These are phyloP conservation scores for Agrenia bidenticulata DNA, from an alignment of 2,888 invertebrate genomes.

Conservation along the genomic window DNA sequence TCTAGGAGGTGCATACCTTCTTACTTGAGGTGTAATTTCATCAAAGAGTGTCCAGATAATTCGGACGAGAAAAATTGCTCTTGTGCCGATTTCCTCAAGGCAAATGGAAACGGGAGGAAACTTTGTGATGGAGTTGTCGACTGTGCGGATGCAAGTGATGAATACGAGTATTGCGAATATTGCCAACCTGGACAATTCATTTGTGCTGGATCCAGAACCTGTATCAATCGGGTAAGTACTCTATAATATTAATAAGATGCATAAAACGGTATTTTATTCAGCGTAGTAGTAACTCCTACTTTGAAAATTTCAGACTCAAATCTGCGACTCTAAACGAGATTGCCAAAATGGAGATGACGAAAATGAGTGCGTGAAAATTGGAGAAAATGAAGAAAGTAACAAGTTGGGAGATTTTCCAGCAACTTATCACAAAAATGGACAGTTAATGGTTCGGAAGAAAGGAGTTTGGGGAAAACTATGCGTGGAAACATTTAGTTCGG, in stretches of 20 bases:
- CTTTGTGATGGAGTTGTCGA: conserved; percentile 78
- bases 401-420: conserved; percentile 55
- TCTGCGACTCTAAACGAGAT: conserved; percentile 59
- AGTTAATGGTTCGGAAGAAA: conserved; percentile 71
- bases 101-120: conserved; percentile 69
- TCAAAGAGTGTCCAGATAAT: conserved; percentile 58
- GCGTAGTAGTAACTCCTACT: not conserved
- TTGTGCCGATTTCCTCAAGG: conserved; percentile 72
- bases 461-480: conserved; percentile 78
- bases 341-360: conserved; percentile 76
- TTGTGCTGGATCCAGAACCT: conserved; percentile 70
- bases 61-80: conserved; percentile 70
- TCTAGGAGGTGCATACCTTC: conserved; percentile 53
- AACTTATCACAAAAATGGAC: conserved; percentile 59
- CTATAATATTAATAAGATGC: not conserved
- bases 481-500: conserved; percentile 67
- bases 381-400: conserved; percentile 61
- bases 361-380: conserved; percentile 70
- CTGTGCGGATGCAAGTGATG: conserved; percentile 78
- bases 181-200: conserved; percentile 66
- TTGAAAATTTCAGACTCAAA: conserved; percentile 24
- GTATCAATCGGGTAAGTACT: conserved; percentile 58
- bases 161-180: conserved; percentile 69
- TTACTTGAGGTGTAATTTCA: conserved; percentile 53
- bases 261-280: not conserved